These are phyloP conservation scores for Bettongia penicillata DNA, from an alignment of 2,113 vertebrate species.

Conservation along the genomic window DNA sequence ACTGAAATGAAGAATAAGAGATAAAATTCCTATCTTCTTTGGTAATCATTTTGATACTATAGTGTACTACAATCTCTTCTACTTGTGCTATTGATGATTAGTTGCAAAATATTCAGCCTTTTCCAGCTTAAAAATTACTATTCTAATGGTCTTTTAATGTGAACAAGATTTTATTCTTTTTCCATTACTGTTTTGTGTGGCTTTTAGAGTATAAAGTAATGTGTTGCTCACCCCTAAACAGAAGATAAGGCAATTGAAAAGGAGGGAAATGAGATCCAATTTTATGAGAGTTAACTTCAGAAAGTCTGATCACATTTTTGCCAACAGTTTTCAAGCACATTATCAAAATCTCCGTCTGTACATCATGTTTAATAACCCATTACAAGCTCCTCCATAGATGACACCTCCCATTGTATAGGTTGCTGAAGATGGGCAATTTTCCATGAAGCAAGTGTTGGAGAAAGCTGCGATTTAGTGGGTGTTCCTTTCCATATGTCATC, in stretches of 20 bases:
- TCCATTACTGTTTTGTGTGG: conserved; percentile 44
- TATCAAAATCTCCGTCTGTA: conserved; percentile 49
- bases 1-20: conserved; percentile 36
- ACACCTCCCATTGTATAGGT: conserved; percentile 47
- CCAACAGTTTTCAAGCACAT: conserved; percentile 27
- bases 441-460: conserved; percentile 34
- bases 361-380: conserved; percentile 16
- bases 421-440: conserved; percentile 21
- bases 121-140: conserved; percentile 46
- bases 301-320: conserved; percentile 48
- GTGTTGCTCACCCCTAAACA: conserved; percentile 30
- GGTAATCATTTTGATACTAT: neutral
- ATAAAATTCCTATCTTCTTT: neutral
- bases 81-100: neutral
- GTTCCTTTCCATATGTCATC: conserved; percentile 35
- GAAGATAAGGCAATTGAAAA: conserved; percentile 64
- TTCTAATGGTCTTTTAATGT: conserved; percentile 53
- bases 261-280: conserved; percentile 45
- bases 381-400: conserved; percentile 40
- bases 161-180: conserved; percentile 58
- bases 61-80: conserved; percentile 17
- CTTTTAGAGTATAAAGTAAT: conserved; percentile 39
- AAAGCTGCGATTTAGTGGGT: conserved; percentile 49
- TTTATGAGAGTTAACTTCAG: conserved; percentile 56
- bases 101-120: conserved; percentile 24